Conservation (phyloP, 2,888 invertebrate genomes). For the Epinotia ramella region DNA sequence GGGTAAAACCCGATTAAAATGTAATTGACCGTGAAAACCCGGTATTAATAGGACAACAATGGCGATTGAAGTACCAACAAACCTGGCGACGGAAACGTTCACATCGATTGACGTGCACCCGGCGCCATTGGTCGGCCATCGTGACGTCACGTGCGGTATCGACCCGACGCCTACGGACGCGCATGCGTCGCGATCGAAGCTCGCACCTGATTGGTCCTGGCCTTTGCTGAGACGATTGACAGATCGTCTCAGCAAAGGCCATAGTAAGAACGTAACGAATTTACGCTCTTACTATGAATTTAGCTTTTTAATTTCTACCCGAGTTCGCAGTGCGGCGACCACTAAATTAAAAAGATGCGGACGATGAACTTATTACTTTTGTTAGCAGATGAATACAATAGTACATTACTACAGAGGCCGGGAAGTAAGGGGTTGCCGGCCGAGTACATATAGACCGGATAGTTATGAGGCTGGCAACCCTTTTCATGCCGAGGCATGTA, state of each 20-base stretch:
- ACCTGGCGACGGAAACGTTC: constrained; percentile 60
- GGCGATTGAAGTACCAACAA: constrained; percentile 48
- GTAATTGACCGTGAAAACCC: constrained; percentile 60
- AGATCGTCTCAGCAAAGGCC: too few relatives aligned
- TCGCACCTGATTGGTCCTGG: constrained; percentile 66
- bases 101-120: constrained; percentile 77
- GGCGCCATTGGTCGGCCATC: constrained; percentile 75
- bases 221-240: constrained; percentile 56
- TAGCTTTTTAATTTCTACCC: neutral
- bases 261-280: too few relatives aligned
- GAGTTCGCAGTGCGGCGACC: neutral
- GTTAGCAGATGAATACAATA: too few relatives aligned
- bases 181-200: constrained; percentile 69
- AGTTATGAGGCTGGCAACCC: too few relatives aligned
- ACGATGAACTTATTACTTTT: too few relatives aligned
- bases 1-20: constrained; percentile 36
- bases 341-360: neutral
- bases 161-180: constrained; percentile 78
- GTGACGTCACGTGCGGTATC: constrained; percentile 79
- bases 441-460: too few relatives aligned
- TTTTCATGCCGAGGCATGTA: too few relatives aligned
- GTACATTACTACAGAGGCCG: too few relatives aligned
- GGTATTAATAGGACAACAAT: constrained; percentile 54
- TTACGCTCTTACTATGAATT: constrained; percentile 43
- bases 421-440: too few relatives aligned